Evolutionary conservation across 2,113 vertebrate genomes (phyloP).

Genomic region (Lichenostomus cassidix): DNA sequence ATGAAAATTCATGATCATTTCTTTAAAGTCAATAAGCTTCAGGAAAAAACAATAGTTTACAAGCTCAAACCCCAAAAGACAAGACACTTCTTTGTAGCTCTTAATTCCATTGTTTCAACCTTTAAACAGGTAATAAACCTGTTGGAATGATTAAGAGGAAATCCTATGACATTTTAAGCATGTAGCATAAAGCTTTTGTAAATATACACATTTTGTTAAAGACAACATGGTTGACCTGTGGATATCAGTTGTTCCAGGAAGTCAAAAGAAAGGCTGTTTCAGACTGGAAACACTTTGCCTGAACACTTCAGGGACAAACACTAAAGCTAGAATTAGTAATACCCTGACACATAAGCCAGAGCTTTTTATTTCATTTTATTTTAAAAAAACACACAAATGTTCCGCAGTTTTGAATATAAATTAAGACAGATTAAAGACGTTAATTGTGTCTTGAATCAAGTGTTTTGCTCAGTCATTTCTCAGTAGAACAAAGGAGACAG

Average conservation of each 20-base stretch:
- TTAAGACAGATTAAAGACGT: background rate
- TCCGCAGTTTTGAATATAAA: background rate
- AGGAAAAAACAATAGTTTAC: background rate
- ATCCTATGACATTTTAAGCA: background rate
- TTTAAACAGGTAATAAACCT: background rate
- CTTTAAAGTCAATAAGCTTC: background rate
- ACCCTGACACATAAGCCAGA: background rate
- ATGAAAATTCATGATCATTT: background rate
- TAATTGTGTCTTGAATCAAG: background rate
- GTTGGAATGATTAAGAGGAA: background rate
- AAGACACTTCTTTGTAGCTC: background rate
- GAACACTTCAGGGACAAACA: background rate
- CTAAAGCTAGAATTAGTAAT: background rate
- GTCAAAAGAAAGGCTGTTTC: background rate
- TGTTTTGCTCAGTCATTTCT: background rate
- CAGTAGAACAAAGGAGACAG: background rate
- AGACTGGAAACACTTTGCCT: background rate
- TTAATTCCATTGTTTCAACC: background rate
- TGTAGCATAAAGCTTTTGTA: background rate
- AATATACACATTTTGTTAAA: background rate
- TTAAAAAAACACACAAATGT: rapidly evolving
- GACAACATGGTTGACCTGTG: rapidly evolving
- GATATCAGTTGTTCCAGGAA: background rate
- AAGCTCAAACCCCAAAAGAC: background rate
- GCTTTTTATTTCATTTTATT: background rate